These are phyloP conservation scores for Chymomyza amoena DNA, from an alignment of 2,888 invertebrate species.

Conservation along the genomic window DNA sequence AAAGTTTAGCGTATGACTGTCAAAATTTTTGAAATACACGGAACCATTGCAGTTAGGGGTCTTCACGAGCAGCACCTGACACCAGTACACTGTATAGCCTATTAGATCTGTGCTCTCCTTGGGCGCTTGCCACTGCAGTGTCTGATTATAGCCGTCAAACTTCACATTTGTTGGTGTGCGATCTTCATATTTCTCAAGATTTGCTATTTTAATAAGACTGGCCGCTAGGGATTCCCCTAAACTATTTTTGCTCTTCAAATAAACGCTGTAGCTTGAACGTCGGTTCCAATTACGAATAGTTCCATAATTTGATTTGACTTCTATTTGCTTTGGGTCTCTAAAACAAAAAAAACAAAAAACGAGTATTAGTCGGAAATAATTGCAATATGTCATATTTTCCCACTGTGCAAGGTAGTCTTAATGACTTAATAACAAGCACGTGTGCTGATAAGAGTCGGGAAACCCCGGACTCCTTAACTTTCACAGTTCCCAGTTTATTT, in stretches of 20 bases:
- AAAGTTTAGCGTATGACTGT: neutral
- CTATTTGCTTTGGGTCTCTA: constrained; percentile 3
- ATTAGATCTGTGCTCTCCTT: neutral
- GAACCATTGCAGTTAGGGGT: neutral
- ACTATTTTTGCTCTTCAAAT: constrained; percentile 32
- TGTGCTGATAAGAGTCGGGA: too few species aligned
- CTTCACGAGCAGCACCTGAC: neutral
- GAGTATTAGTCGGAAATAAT: neutral
- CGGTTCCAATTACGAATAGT: constrained; percentile 1
- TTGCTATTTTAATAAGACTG: constrained; percentile 28
- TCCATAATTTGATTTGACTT: constrained; percentile 13
- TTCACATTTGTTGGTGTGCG: constrained; percentile 6
- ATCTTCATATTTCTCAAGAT: neutral
- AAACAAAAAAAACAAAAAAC: neutral
- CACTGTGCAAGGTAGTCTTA: too few species aligned
- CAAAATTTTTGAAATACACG: neutral
- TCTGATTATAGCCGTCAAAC: neutral
- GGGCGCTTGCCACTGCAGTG: constrained; percentile 22
- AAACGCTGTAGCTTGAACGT: neutral
- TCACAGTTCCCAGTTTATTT: too few species aligned
- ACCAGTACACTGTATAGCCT: constrained; percentile 38
- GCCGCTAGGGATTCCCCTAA: constrained; percentile 25
- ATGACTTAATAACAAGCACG: too few species aligned
- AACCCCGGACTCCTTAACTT: too few species aligned
- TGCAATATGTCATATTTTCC: too few species aligned